A percentile compares a stretch with the other conserved stretches of the same genome.
These are phyloP conservation scores for Fratercula arctica DNA, from an alignment of 2,797 vertebrate species.

Conservation along the genomic window DNA sequence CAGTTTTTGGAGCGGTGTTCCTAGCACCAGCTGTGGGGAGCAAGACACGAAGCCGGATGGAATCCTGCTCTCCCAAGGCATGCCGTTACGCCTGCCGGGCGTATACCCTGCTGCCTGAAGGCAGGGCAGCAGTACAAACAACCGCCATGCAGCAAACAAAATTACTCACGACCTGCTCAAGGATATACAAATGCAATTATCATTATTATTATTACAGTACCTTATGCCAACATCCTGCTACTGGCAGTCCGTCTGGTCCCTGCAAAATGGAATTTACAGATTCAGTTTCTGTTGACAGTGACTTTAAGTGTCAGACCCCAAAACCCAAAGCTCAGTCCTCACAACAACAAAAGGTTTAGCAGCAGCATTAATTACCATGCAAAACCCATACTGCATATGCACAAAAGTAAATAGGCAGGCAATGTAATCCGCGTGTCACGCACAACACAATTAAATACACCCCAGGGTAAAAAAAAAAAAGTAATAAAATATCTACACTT, in stretches of 20 bases:
- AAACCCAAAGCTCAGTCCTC: not conserved
- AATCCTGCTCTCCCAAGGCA: not conserved
- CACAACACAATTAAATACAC: not conserved
- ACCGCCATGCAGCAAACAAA: not conserved
- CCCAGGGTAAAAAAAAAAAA: not conserved
- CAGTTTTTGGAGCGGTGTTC: not conserved
- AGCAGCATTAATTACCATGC: not conserved
- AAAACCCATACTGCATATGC: not conserved
- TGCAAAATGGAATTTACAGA: constrained; percentile 65
- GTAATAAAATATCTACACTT: not conserved
- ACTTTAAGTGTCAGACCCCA: not conserved
- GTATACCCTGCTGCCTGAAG: not conserved
- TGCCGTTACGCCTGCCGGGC: fast-evolving
- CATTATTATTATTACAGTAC: constrained; percentile 67
- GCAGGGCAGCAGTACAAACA: not conserved
- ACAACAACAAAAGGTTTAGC: not conserved
- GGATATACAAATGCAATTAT: not conserved
- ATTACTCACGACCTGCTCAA: not conserved
- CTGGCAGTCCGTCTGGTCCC: constrained; percentile 93
- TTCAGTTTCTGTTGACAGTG: not conserved
- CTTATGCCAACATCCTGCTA: constrained; percentile 98
- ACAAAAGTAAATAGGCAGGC: not conserved
- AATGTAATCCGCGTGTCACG: not conserved
- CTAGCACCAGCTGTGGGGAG: not conserved
- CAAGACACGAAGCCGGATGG: not conserved